Percentiles rank a stretch among this genome's conserved stretches.
Conservation (phyloP, 1,140 invertebrate species). For the Drosophila funebris region DNA sequence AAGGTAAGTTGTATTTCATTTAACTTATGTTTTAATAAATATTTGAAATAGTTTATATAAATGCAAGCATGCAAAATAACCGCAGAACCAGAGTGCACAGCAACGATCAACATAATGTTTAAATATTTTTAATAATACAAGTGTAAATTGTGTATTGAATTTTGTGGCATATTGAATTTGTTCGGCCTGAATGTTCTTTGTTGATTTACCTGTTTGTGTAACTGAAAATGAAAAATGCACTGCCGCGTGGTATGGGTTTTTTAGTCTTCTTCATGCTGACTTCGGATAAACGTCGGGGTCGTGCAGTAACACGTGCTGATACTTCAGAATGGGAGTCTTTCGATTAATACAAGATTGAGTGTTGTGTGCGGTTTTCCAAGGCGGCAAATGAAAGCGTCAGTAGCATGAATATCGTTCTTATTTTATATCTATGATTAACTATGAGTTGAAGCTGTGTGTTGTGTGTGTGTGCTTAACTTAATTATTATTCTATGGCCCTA, state of each 20-base stretch:
- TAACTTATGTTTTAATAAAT: neutral
- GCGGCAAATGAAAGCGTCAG: conserved; percentile 53
- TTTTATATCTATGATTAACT: conserved; percentile 55
- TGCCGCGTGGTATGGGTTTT: conserved; percentile 96
- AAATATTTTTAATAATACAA: conserved; percentile 18
- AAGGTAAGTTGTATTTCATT: conserved; percentile 3
- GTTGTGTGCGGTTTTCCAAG: conserved; percentile 49
- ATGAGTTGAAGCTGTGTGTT: conserved; percentile 40
- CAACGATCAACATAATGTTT: conserved; percentile 30
- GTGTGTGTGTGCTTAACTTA: conserved; percentile 18
- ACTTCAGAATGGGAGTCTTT: conserved; percentile 81
- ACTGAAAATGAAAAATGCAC: conserved; percentile 98
- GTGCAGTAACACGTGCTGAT: conserved; percentile 85
- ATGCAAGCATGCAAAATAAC: conserved; percentile 45
- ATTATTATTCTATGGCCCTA: conserved; percentile 7
- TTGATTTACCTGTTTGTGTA: conserved; percentile 93
- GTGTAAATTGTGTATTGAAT: conserved; percentile 12
- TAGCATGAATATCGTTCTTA: conserved; percentile 63
- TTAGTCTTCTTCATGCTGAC: conserved; percentile 93
- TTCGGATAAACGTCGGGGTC: conserved; percentile 96
- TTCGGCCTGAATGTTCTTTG: conserved; percentile 36
- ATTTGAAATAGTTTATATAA: conserved; percentile 6
- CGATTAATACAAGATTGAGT: conserved; percentile 63
- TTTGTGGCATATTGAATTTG: conserved; percentile 6
- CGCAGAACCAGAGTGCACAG: conserved; percentile 19